Evolutionary conservation across 2,113 vertebrate genomes (phyloP), one percentile per base, ranked within the genome.

Genomic region (Myotis brandtii): DNA sequence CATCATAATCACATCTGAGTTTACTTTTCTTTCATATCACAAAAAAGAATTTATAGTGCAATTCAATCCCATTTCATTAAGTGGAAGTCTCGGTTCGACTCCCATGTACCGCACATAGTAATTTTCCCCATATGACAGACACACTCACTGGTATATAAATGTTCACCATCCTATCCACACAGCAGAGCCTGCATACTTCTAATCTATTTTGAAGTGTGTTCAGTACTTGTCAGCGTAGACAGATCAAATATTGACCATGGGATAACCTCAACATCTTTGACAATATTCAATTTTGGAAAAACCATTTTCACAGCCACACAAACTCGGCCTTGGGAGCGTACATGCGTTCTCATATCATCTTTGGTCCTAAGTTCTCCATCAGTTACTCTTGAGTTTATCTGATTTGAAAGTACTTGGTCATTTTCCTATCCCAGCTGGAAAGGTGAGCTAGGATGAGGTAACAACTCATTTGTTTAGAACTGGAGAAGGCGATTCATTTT

Each of bases 11-110:
- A 62, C 25, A 87, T 67, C 59, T 94, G 9, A 67, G 20, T 34
- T 91, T 72, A 43, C 52, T 81, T 86, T 95, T 69, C 34, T 48
- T 92, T 79, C 30, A 9, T n/a, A 27, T 54, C 23, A 37, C 69
- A 86, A 73, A 70, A 32, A 59, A 34, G 27, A 69, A 37, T 77
- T 64, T 85, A 46, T 62, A 83, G 69, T 52, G 30, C 23, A 89
- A 95, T 89, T 87, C 25, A 67, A 89, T 79, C 69, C 5, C 37
- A 64, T 86, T 23, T 94, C 72, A 88, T 25, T 50, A 91, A 72
- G 30, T 76, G 21, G 27, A 91, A 56, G 23, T 59, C 11, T 92
- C 86, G 70, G 72, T 86, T 89, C 37, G 67, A 75, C 34, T 66
- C 77, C 3, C 59, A 75, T 17, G 34, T 54, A 90, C 30, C 56